phyloP scores from a whole-genome alignment of 2,113 vertebrate species.

The Hemiscyllium ocellatum region DNA sequence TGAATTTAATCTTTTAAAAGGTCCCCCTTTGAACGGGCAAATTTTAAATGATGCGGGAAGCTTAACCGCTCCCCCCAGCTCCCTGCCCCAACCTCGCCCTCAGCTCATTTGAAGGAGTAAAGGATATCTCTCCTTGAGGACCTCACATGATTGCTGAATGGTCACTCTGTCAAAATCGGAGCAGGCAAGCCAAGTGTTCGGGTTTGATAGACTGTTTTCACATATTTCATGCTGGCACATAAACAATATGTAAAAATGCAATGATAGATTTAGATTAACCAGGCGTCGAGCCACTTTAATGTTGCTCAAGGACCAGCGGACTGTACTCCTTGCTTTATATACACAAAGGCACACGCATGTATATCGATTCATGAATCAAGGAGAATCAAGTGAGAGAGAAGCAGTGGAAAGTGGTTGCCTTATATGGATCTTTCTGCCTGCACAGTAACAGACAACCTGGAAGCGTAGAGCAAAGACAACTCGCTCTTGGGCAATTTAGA shows the following conservation, averaged over 20 bases:
- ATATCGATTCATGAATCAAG: not conserved
- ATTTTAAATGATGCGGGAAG: not conserved
- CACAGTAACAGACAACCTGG: not conserved
- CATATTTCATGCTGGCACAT: not conserved
- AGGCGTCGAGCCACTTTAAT: not conserved
- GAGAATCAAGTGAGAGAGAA: not conserved
- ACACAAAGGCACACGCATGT: not conserved
- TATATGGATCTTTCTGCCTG: not conserved
- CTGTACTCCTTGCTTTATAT: not conserved
- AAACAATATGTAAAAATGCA: constrained; percentile 6
- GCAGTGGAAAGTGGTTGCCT: not conserved
- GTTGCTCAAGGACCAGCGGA: not conserved
- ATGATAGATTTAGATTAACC: constrained; percentile 17
- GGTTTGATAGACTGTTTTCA: constrained; percentile 1
- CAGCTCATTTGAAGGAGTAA: not conserved
- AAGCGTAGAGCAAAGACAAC: not conserved
- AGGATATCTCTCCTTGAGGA: not conserved
- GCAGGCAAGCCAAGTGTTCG: not conserved
- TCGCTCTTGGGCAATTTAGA: not conserved
- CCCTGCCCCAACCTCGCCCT: too few species aligned
- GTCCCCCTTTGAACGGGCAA: not conserved
- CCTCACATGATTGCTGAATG: not conserved
- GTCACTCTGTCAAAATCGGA: not conserved
- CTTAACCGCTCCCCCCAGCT: not conserved
- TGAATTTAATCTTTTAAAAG: constrained; percentile 24